Percentiles rank a stretch among this genome's conserved stretches.
phyloP scores from a whole-genome alignment of 2,797 vertebrate genomes.

The Nannoperca australis region DNA sequence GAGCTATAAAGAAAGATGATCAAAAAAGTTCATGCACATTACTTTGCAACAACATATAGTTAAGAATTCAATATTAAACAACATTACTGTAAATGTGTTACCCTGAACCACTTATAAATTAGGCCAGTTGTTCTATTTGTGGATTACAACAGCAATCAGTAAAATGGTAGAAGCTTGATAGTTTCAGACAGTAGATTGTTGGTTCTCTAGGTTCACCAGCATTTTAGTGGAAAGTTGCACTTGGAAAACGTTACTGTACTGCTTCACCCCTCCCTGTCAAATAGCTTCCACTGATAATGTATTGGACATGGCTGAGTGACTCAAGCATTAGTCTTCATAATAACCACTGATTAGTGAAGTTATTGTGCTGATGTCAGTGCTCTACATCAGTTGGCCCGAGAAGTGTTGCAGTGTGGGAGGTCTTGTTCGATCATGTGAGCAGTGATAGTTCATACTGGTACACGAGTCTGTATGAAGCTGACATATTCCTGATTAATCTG shows the following conservation, averaged over 20 bases:
- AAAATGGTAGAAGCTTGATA: not conserved
- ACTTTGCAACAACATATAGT: not conserved
- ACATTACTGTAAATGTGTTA: not conserved
- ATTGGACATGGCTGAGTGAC: conserved; percentile 56
- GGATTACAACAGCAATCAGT: conserved; percentile 4
- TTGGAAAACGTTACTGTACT: conserved; percentile 35
- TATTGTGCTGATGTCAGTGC: conserved; percentile 65
- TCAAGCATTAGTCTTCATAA: conserved; percentile 61
- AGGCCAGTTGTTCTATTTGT: conserved; percentile 14
- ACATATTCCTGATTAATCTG: conserved; percentile 67
- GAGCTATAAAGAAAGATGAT: not conserved
- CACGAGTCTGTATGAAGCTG: conserved; percentile 35
- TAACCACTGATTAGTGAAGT: conserved; percentile 65
- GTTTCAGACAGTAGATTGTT: conserved; percentile 19
- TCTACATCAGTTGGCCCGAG: conserved; percentile 50
- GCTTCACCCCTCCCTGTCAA: conserved; percentile 33
- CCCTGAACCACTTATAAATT: not conserved
- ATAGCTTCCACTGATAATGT: conserved; percentile 56
- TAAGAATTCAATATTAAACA: not conserved
- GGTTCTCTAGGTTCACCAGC: conserved; percentile 16
- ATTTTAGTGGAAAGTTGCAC: conserved; percentile 38
- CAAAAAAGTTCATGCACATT: not conserved
- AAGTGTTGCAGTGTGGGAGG: conserved; percentile 70
- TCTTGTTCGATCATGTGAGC: conserved; percentile 63
- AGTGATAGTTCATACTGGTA: conserved; percentile 61